Evolutionary conservation across 2,113 vertebrate genomes (phyloP).

Genomic region (Sinocyclocheilus rhinocerous): DNA sequence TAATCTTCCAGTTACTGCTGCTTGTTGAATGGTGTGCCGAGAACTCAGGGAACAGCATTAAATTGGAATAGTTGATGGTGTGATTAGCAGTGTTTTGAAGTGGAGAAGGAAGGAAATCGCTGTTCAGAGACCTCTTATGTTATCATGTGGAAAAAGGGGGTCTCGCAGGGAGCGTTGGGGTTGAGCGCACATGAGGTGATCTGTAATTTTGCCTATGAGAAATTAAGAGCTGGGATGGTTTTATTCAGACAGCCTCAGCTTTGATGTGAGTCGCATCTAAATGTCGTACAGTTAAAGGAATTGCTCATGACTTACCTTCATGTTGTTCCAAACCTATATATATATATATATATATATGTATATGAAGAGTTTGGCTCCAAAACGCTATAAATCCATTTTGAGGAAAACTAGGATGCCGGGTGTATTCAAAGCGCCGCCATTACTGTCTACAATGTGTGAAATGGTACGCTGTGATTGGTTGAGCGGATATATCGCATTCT

Average conservation of each 20-base stretch:
- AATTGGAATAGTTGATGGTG: conserved; percentile 32
- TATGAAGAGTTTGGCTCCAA: too few relatives aligned
- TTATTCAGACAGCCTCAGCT: not conserved
- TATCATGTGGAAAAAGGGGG: conserved; percentile 4
- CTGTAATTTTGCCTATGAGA: not conserved
- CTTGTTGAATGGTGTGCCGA: conserved; percentile 30
- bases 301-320: not conserved
- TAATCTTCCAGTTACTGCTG: conserved; percentile 26
- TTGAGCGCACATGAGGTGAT: not conserved
- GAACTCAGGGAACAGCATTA: conserved; percentile 32
- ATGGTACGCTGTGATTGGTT: too few relatives aligned
- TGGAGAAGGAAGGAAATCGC: conserved; percentile 36
- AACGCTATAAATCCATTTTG: too few relatives aligned
- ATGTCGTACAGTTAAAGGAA: not conserved
- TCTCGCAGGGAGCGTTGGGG: conserved; percentile 13
- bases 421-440: too few relatives aligned
- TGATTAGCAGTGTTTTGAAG: conserved; percentile 47
- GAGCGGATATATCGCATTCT: too few relatives aligned
- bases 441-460: too few relatives aligned
- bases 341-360: too few relatives aligned
- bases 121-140: conserved; percentile 15
- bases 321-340: not conserved
- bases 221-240: not conserved
- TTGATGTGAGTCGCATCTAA: not conserved
- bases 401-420: too few relatives aligned